Evolutionary conservation across 2,113 vertebrate species (phyloP).

Genomic region (Malurus elegans): DNA sequence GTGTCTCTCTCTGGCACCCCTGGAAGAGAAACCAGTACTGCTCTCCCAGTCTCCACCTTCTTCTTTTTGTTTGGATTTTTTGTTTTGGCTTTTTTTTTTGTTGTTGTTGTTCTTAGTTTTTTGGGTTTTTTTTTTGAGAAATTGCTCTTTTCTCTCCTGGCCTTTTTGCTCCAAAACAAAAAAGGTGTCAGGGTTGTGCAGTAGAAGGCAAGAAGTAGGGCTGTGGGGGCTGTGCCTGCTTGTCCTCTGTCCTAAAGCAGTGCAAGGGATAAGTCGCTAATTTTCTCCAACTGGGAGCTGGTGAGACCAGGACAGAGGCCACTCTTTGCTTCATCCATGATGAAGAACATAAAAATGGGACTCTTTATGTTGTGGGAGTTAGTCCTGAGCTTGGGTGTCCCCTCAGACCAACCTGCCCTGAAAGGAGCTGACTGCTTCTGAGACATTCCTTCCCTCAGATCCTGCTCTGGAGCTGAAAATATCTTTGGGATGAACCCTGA

Average conservation of each 20-base stretch:
- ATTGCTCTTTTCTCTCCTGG: not conserved
- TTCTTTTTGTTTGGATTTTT: not conserved
- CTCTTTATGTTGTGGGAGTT: not conserved
- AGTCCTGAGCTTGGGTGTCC: not conserved
- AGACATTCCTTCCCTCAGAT: not conserved
- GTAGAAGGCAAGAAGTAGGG: slow-evolving; percentile 71
- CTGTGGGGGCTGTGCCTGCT: slow-evolving; percentile 10
- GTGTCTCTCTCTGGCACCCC: not conserved
- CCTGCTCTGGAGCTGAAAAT: not conserved
- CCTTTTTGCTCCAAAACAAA: slow-evolving; percentile 40
- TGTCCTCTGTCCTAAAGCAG: not conserved
- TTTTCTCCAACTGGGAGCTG: not conserved
- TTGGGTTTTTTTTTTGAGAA: not conserved
- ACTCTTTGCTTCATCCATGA: not conserved
- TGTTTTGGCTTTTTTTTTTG: not conserved
- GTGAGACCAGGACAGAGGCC: not conserved
- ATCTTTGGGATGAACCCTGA: not conserved
- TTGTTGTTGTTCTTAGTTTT: not conserved
- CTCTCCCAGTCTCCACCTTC: not conserved
- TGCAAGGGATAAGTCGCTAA: not conserved
- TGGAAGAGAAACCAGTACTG: not conserved
- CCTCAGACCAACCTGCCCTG: not conserved
- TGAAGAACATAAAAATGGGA: not conserved
- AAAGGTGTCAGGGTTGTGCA: slow-evolving; percentile 29
- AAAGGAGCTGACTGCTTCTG: not conserved